Evolutionary conservation across 2,888 invertebrate species (phyloP).

Genomic region (Selenia dentaria): DNA sequence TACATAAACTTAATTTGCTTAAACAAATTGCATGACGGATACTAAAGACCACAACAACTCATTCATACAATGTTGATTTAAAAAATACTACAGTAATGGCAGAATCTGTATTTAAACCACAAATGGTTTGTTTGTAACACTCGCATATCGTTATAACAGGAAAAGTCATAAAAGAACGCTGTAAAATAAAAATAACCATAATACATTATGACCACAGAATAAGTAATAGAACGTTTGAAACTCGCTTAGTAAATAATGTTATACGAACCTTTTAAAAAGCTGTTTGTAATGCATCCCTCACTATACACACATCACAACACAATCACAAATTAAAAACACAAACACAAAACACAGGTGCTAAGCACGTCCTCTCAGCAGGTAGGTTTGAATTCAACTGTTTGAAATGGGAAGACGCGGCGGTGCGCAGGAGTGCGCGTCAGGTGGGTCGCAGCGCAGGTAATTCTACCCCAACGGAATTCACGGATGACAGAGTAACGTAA

Average conservation of each 20-base stretch:
- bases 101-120: background rate
- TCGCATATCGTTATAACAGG: background rate
- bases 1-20: slow-evolving; percentile 1
- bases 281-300: slow-evolving; percentile 77
- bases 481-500: slow-evolving; percentile 20
- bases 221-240: background rate
- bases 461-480: slow-evolving; percentile 26
- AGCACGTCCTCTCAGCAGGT: slow-evolving; percentile 27
- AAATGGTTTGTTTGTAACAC: background rate
- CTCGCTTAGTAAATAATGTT: background rate
- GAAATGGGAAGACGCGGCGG: slow-evolving; percentile 11
- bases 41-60: background rate
- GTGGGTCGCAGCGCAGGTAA: slow-evolving; percentile 24
- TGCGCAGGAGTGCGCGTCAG: slow-evolving; percentile 25
- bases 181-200: background rate
- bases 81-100: background rate
- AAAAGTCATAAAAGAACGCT: background rate
- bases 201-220: too few species aligned
- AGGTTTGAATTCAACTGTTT: slow-evolving; percentile 35
- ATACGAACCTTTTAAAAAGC: slow-evolving; percentile 73
- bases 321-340: slow-evolving; percentile 45
- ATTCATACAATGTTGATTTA: background rate
- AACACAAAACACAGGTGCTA: slow-evolving; percentile 36
- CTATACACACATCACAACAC: slow-evolving; percentile 52
- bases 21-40: slow-evolving; percentile 7